A percentile compares a stretch with the other conserved stretches of the same genome.
phyloP scores from a whole-genome alignment of 2,888 invertebrate species.

The Volucella inflata region DNA sequence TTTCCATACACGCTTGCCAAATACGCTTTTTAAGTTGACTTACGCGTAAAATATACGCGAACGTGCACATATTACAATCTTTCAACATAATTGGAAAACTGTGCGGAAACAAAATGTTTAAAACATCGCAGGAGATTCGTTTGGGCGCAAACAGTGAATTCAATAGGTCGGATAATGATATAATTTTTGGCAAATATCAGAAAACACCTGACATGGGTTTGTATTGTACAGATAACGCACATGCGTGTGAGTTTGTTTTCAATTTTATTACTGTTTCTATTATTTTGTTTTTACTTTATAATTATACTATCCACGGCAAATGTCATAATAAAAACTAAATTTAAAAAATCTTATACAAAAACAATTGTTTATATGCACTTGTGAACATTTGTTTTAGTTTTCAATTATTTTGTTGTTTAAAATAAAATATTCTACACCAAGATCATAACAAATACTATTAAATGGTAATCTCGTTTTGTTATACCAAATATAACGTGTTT shows the following conservation, averaged over 20 bases:
- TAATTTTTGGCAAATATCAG: conserved; percentile 82
- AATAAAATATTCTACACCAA: too few species aligned
- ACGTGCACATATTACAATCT: conserved; percentile 26
- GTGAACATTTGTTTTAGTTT: too few species aligned
- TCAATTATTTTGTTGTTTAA: too few species aligned
- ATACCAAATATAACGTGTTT: too few species aligned
- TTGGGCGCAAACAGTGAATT: conserved; percentile 78
- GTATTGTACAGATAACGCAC: conserved; percentile 77
- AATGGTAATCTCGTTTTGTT: too few species aligned
- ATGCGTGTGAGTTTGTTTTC: neutral
- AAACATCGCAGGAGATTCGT: conserved; percentile 83
- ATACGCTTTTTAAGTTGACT: conserved; percentile 17
- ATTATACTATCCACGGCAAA: neutral
- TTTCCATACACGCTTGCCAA: conserved; percentile 58
- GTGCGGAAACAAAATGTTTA: conserved; percentile 79
- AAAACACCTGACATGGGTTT: conserved; percentile 82
- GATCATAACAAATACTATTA: too few species aligned
- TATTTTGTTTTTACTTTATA: neutral
- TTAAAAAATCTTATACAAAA: too few species aligned
- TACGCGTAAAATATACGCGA: too few species aligned
- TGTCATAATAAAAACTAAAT: too few species aligned
- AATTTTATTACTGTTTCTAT: neutral
- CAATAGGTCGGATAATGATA: conserved; percentile 77
- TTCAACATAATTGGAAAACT: conserved; percentile 41
- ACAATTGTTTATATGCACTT: too few species aligned